phyloP scores from a whole-genome alignment of 2,888 invertebrate genomes.

The Rhamnusium bicolor region DNA sequence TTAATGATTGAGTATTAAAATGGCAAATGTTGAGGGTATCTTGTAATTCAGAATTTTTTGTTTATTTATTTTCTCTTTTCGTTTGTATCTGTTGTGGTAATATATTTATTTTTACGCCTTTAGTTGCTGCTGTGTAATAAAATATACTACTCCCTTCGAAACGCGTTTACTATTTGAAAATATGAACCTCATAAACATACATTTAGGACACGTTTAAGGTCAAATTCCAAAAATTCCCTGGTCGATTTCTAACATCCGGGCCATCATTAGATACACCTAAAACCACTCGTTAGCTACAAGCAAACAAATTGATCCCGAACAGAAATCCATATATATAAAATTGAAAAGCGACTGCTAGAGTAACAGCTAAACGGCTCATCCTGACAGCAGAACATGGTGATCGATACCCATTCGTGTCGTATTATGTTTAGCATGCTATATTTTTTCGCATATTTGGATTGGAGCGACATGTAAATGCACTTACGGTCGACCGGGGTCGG shows the following conservation, averaged over 20 bases:
- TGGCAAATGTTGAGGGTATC: too few species aligned
- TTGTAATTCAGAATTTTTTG: too few species aligned
- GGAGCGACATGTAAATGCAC: slow-evolving; percentile 71
- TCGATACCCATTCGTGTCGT: slow-evolving; percentile 69
- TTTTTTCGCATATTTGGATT: slow-evolving; percentile 68
- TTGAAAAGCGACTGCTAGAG: slow-evolving; percentile 30
- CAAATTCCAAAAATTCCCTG: slow-evolving; percentile 20
- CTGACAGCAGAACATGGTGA: slow-evolving; percentile 60
- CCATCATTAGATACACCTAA: slow-evolving; percentile 43
- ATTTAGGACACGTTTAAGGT: slow-evolving; percentile 12
- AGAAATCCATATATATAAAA: slow-evolving; percentile 32
- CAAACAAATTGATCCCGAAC: slow-evolving; percentile 50
- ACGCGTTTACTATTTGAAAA: background rate
- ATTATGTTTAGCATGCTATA: slow-evolving; percentile 69
- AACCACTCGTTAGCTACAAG: slow-evolving; percentile 53
- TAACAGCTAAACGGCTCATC: slow-evolving; percentile 45
- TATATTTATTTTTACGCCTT: too few species aligned
- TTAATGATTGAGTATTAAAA: too few species aligned
- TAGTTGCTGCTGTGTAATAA: too few species aligned
- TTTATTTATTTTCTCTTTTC: too few species aligned
- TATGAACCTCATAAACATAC: slow-evolving; percentile 19
- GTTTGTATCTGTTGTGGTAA: too few species aligned
- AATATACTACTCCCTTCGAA: background rate
- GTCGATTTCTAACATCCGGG: slow-evolving; percentile 32
- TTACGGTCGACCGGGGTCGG: slow-evolving; percentile 68